These are phyloP conservation scores for Trididemnum clinides DNA, from an alignment of 23 tunicate species.

Conservation along the genomic window DNA sequence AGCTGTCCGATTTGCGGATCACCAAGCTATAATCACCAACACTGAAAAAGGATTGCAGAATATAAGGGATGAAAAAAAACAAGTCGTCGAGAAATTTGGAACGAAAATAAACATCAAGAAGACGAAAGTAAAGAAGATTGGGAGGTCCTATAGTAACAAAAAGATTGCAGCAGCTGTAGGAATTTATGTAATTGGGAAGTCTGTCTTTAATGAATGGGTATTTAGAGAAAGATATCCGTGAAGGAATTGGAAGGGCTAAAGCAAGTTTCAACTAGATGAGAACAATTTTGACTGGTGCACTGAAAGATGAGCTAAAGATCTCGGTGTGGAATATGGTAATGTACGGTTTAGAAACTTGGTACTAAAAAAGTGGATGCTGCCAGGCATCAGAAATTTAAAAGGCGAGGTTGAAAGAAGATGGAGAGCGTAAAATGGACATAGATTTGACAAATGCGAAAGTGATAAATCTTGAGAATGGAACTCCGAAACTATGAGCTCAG, in stretches of 20 bases:
- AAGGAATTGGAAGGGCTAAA: neutral
- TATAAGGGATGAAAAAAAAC: neutral
- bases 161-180: neutral
- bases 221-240: neutral
- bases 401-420: neutral
- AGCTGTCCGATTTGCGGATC: neutral
- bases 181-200: neutral
- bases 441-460: neutral
- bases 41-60: neutral
- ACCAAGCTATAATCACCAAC: neutral
- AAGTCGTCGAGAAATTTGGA: neutral
- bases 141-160: neutral
- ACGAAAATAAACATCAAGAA: neutral
- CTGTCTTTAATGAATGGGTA: neutral
- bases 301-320: too few species aligned
- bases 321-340: too few species aligned
- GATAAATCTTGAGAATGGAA: neutral
- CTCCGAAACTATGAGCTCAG: too few species aligned
- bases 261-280: too few species aligned
- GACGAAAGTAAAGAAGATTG: neutral
- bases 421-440: neutral
- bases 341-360: too few species aligned
- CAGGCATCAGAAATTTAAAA: neutral
- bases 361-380: neutral
- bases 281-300: too few species aligned